These are phyloP conservation scores for Hymenochirus boettgeri DNA, from an alignment of 2,113 vertebrate species.

Conservation along the genomic window DNA sequence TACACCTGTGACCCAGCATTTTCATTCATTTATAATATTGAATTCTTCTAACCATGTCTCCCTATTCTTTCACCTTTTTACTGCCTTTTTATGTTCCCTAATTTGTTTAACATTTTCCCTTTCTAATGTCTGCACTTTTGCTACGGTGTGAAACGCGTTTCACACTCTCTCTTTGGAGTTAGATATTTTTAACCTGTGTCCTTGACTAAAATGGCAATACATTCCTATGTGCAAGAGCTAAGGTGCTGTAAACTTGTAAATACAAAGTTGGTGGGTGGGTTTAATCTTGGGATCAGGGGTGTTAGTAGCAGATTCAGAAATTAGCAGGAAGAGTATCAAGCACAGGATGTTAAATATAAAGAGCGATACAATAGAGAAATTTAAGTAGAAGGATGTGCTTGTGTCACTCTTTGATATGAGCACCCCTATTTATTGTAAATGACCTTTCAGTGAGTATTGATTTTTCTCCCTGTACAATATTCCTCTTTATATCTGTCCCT, in stretches of 20 bases:
- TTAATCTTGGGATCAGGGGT: conserved; percentile 6
- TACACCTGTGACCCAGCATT: no score
- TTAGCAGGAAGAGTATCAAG: conserved; percentile 14
- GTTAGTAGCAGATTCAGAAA: not conserved
- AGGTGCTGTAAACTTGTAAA: conserved; percentile 38
- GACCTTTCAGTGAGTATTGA: conserved; percentile 28
- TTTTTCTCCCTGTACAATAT: conserved; percentile 36
- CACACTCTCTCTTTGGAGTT: conserved; percentile 24
- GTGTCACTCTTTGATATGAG: conserved; percentile 33
- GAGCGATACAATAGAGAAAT: not conserved
- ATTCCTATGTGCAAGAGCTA: conserved; percentile 32
- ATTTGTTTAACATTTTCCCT: no score
- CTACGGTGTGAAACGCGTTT: no score
- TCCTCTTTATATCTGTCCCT: conserved; percentile 31
- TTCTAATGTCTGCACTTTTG: conserved; percentile 21
- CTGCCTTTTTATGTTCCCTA: no score
- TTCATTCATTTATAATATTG: no score
- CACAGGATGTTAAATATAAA: conserved; percentile 31
- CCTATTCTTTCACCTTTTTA: no score
- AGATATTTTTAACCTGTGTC: conserved; percentile 27
- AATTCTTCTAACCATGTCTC: no score
- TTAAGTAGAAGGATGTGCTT: conserved; percentile 11
- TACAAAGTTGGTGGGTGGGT: conserved; percentile 22
- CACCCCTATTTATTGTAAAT: conserved; percentile 31
- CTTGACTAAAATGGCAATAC: conserved; percentile 37